Percentiles rank a stretch among this genome's conserved stretches.
These are phyloP conservation scores for Sebastes hopkinsi DNA, from an alignment of 2,797 vertebrate species.

Conservation along the genomic window DNA sequence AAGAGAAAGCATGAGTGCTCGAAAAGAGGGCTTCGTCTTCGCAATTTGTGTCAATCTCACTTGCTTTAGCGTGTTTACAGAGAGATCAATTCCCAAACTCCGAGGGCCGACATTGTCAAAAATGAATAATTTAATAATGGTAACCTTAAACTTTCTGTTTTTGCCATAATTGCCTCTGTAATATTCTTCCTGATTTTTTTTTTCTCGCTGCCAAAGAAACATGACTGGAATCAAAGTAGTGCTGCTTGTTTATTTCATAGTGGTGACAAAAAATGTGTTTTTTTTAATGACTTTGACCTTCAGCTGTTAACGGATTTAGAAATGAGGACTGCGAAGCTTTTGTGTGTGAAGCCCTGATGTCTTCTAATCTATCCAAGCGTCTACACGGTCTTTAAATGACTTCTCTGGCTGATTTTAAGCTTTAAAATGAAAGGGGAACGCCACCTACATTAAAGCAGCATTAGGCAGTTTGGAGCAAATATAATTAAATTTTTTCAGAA, in stretches of 20 bases:
- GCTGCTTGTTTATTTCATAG: constrained; percentile 51
- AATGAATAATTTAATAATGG: constrained; percentile 74
- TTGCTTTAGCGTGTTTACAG: constrained; percentile 78
- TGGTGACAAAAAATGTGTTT: constrained; percentile 22
- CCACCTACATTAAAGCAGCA: no score
- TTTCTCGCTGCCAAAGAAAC: constrained; percentile 33
- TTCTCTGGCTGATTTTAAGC: neutral
- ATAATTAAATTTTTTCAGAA: no score
- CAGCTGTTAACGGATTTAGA: constrained; percentile 21
- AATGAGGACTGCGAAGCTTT: neutral
- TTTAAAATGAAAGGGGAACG: neutral
- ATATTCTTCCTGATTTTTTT: constrained; percentile 51
- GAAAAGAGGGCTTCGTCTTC: constrained; percentile 61
- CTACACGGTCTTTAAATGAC: neutral
- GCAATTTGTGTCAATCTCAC: constrained; percentile 72
- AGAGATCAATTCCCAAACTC: constrained; percentile 76
- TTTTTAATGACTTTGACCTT: constrained; percentile 47
- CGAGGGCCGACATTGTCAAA: constrained; percentile 66
- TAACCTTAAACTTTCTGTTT: constrained; percentile 72
- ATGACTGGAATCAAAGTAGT: constrained; percentile 55
- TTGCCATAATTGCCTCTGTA: constrained; percentile 67
- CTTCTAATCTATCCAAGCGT: constrained; percentile 16
- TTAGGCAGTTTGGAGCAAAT: no score
- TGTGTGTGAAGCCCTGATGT: neutral
- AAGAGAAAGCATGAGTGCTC: constrained; percentile 58